phyloP scores from a whole-genome alignment of 1,140 invertebrate genomes.

The Neodiprion pinetum region DNA sequence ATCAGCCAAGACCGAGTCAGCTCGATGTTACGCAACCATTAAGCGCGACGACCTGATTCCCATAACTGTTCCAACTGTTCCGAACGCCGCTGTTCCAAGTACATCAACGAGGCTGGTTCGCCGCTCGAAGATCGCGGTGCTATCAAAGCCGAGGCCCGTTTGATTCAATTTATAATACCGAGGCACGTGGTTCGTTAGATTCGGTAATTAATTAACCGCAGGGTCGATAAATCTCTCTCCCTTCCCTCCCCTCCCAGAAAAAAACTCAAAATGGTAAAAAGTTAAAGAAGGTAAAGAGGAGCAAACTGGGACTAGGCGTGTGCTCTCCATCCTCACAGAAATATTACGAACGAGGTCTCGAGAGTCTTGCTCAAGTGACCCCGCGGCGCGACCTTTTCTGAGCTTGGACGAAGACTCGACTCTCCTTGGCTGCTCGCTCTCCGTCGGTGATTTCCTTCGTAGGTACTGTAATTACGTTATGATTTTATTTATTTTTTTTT shows the following conservation, averaged over 20 bases:
- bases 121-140: neutral
- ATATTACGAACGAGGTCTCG: neutral
- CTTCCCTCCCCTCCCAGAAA: no score
- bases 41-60: conserved; percentile 46
- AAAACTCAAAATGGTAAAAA: no score
- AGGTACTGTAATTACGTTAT: no score
- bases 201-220: no score
- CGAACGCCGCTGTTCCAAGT: conserved; percentile 2
- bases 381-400: neutral
- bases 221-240: no score
- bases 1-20: neutral
- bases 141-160: neutral
- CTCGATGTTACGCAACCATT: conserved; percentile 33
- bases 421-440: neutral
- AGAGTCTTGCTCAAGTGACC: conserved; percentile 3
- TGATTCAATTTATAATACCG: no score
- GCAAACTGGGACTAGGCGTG: no score
- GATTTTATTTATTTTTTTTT: no score
- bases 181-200: no score
- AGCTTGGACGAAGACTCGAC: neutral
- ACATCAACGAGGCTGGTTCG: neutral
- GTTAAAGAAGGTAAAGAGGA: no score
- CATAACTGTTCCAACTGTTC: conserved; percentile 46
- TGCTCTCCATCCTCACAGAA: neutral
- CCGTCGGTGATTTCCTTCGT: no score